Conservation (phyloP, 2,888 invertebrate species). For the Eristalinus sepulchralis region DNA sequence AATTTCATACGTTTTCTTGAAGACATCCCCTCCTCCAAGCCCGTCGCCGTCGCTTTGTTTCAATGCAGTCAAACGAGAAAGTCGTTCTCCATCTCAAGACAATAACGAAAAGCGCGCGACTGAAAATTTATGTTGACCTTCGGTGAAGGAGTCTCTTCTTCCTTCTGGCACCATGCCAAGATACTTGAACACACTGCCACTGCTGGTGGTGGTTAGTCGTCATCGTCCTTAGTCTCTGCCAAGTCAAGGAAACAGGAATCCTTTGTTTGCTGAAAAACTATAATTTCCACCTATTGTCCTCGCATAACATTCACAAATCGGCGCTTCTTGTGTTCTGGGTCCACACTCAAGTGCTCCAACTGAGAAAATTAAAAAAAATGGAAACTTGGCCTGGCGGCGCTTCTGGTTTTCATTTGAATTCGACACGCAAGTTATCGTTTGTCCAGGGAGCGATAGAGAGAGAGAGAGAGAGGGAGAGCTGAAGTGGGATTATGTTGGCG, state of each 20-base stretch:
- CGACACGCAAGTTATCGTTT: background rate
- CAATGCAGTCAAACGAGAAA: constrained; percentile 1
- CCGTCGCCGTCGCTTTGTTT: background rate
- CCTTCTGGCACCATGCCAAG: constrained; percentile 44
- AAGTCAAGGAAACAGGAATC: background rate
- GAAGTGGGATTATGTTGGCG: constrained; percentile 3
- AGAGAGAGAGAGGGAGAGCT: background rate
- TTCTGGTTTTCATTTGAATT: background rate
- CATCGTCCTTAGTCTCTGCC: constrained; percentile 11
- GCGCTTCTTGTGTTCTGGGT: background rate
- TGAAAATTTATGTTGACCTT: constrained; percentile 41
- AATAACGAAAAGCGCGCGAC: constrained; percentile 7
- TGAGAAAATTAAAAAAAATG: background rate
- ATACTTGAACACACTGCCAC: constrained; percentile 9
- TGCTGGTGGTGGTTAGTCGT: background rate
- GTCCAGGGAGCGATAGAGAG: background rate
- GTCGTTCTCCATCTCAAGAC: constrained; percentile 14
- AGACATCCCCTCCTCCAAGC: background rate
- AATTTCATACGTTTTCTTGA: background rate
- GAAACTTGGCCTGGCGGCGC: background rate
- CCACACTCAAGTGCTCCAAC: background rate
- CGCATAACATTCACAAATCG: constrained; percentile 6
- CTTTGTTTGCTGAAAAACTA: constrained; percentile 10
- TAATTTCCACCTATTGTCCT: constrained; percentile 25
- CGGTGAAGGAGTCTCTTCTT: constrained; percentile 16